Evolutionary conservation across 2,888 invertebrate species (phyloP), one percentile per base, ranked within the genome.

Genomic region (Drosophila percnosoma): DNA sequence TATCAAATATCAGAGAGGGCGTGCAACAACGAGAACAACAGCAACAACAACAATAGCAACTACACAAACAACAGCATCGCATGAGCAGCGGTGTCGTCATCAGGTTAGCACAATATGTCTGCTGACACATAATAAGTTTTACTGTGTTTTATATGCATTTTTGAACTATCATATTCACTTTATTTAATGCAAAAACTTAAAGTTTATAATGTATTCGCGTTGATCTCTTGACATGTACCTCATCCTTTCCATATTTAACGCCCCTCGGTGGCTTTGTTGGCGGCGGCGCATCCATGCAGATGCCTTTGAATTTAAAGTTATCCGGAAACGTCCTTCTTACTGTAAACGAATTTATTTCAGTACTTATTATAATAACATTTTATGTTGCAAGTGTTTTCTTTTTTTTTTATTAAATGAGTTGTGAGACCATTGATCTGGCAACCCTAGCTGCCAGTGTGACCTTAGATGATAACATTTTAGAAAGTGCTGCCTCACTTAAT

Each of bases 191-290:
- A 13, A 34, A 24, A 40, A 42, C 29, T 54, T 52, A 45, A 11
- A 15, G n/a, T 45, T 49, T 54, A 57, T 27, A 18, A 48, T 36
- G 3, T 29, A n/a, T 34, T 61, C 51, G 21, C 53, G 27, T 15
- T 27, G 10, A 31, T 34, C n/a, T 45, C 53, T 70, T 67, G 34
- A 38, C 53, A 51, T 67, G 11, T 94, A 97, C 97, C 92, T 97
- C 97, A 95, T 97, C 97, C 94, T 96, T 97, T 63, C 96, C 95
- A 91, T 96, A 96, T 94, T 97, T 97, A 54, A 97, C 96, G 70
- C 97, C 97, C 91, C 97, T 94, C 29, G 97, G 97, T 89, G 97
- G 97, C 92, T 97, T 97, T 33, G 96, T 95, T 59, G 97, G 92
- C 77, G 97, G 96, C 80, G 95, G 94, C 60, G 95, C 94, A 83